Evolutionary conservation across 2,113 vertebrate species (phyloP).

Genomic region (Nibea coibor): DNA sequence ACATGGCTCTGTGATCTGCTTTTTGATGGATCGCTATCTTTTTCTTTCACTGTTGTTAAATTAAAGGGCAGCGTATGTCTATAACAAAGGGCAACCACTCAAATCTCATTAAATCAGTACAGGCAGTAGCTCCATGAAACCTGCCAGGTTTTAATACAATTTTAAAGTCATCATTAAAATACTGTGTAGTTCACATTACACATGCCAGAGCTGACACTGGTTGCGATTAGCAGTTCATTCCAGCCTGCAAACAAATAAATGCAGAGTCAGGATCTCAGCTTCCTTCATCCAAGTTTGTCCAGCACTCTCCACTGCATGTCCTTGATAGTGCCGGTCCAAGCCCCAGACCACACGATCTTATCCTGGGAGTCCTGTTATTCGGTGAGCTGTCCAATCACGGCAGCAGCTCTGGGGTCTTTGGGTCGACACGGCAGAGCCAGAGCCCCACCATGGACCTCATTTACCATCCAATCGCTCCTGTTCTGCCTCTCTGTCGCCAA

Average conservation of each 20-base stretch:
- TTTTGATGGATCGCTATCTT: slow-evolving; percentile 34
- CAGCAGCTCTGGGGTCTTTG: slow-evolving; percentile 30
- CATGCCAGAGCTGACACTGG: slow-evolving; percentile 23
- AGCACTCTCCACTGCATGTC: slow-evolving; percentile 16
- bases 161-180: slow-evolving; percentile 37
- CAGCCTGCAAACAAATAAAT: slow-evolving; percentile 53
- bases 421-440: slow-evolving; percentile 2
- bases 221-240: slow-evolving; percentile 45
- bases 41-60: slow-evolving; percentile 20
- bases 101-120: slow-evolving; percentile 9
- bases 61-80: slow-evolving; percentile 23
- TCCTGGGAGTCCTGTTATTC: slow-evolving; percentile 34
- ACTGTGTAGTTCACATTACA: not conserved
- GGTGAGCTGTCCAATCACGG: slow-evolving; percentile 17
- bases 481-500: slow-evolving; percentile 53
- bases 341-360: slow-evolving; percentile 50
- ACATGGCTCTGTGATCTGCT: slow-evolving; percentile 20
- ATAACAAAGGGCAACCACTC: slow-evolving; percentile 21
- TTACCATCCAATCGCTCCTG: slow-evolving; percentile 3
- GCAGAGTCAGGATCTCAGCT: slow-evolving; percentile 38
- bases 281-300: slow-evolving; percentile 16
- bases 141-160: slow-evolving; percentile 25
- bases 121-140: not conserved
- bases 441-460: slow-evolving; percentile 26
- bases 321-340: slow-evolving; percentile 32